Percentiles rank a stretch among this genome's conserved stretches.
phyloP scores from a whole-genome alignment of 2,888 invertebrate genomes.

The Aporophyla lueneburgensis region DNA sequence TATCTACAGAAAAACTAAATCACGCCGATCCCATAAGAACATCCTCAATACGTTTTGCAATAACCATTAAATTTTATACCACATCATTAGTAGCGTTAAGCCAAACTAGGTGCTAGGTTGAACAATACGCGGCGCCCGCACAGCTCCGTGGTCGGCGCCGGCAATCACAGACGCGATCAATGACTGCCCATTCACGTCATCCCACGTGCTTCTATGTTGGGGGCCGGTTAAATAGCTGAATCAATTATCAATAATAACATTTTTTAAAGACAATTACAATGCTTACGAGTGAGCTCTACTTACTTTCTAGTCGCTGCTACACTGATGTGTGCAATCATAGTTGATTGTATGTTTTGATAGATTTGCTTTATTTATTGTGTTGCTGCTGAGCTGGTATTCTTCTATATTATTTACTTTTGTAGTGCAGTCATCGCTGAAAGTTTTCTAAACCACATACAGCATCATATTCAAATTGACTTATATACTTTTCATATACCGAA shows the following conservation, averaged over 20 bases:
- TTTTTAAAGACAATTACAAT: conserved; percentile 62
- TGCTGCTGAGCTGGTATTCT: conserved; percentile 2
- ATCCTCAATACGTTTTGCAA: conserved; percentile 44
- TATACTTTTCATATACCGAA: not conserved
- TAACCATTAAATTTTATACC: conserved; percentile 44
- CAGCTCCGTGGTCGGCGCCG: conserved; percentile 63
- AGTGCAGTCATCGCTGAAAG: not conserved
- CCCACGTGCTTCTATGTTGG: conserved; percentile 73
- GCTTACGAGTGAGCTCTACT: conserved; percentile 53
- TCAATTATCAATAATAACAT: conserved; percentile 69
- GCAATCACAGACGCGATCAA: conserved; percentile 71
- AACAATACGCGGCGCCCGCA: conserved; percentile 57
- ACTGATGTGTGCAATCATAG: conserved; percentile 50
- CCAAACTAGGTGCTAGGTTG: conserved; percentile 61
- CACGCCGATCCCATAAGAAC: conserved; percentile 17
- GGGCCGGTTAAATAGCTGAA: conserved; percentile 68
- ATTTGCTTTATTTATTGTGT: conserved; percentile 28
- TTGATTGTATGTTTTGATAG: conserved; percentile 43
- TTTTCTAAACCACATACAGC: not conserved
- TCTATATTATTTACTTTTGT: not conserved
- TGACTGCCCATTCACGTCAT: conserved; percentile 69
- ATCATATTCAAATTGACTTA: conserved; percentile 1
- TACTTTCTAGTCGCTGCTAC: conserved; percentile 53
- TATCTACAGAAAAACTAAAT: conserved; percentile 30
- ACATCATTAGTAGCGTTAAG: conserved; percentile 46